A percentile compares a stretch with the other conserved stretches of the same genome.
These are phyloP conservation scores for Microtus pennsylvanicus DNA, from an alignment of 2,113 vertebrate species.

Conservation along the genomic window DNA sequence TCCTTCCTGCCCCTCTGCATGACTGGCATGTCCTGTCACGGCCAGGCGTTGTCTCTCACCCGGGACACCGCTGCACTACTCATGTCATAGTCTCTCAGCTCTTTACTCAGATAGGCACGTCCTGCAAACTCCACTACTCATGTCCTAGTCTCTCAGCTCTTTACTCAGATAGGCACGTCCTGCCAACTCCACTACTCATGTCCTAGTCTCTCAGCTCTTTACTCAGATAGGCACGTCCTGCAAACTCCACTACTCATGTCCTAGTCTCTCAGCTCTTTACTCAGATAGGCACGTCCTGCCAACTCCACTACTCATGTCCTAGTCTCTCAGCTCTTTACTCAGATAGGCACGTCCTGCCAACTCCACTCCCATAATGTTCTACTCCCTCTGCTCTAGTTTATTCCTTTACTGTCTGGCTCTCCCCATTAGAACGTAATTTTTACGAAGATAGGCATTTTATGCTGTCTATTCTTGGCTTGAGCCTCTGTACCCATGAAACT, in stretches of 20 bases:
- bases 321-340: slow-evolving; percentile 23
- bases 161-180: no score
- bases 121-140: no score
- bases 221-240: no score
- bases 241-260: no score
- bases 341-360: slow-evolving; percentile 19
- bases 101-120: no score
- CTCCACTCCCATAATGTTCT: not conserved
- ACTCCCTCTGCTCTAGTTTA: slow-evolving; percentile 12
- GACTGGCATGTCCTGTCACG: not conserved
- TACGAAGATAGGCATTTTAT: slow-evolving; percentile 55
- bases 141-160: no score
- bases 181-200: no score
- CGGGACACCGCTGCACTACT: not conserved
- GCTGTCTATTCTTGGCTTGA: slow-evolving; percentile 26
- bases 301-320: not conserved
- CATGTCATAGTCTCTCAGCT: no score
- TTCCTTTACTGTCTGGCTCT: slow-evolving; percentile 55
- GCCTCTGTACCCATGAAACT: slow-evolving; percentile 3
- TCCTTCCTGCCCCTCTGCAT: not conserved
- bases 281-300: no score
- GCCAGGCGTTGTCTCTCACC: not conserved
- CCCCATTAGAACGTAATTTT: slow-evolving; percentile 47
- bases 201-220: no score
- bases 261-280: no score